Conservation (phyloP, 1,140 invertebrate genomes). For the Zaprionus taronus region DNA sequence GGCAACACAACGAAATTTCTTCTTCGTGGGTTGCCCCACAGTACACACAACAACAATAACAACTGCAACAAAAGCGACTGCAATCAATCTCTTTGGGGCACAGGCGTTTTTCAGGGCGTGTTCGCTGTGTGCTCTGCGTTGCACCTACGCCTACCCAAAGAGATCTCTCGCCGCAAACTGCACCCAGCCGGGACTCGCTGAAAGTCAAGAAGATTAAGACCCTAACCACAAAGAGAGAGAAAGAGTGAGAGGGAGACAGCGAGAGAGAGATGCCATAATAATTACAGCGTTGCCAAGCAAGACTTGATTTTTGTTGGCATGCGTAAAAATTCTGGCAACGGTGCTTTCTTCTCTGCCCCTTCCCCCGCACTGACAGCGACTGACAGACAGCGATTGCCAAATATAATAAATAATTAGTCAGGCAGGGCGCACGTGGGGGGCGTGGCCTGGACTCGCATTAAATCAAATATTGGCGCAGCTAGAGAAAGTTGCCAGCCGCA, state of each 20-base stretch:
- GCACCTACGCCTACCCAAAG: slow-evolving; percentile 73
- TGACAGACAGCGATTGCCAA: slow-evolving; percentile 83
- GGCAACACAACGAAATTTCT: slow-evolving; percentile 62
- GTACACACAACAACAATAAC: slow-evolving; percentile 37
- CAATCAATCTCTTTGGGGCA: slow-evolving; percentile 68
- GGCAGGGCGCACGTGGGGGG: slow-evolving; percentile 52
- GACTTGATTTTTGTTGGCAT: slow-evolving; percentile 59
- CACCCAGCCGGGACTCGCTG: slow-evolving; percentile 44
- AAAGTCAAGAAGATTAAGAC: slow-evolving; percentile 69
- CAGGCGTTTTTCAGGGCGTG: slow-evolving; percentile 70
- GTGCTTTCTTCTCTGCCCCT: slow-evolving; percentile 31
- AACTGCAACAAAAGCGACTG: slow-evolving; percentile 45
- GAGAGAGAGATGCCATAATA: slow-evolving; percentile 51
- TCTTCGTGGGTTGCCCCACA: slow-evolving; percentile 63
- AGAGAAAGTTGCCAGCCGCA: slow-evolving; percentile 72
- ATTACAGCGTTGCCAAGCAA: slow-evolving; percentile 54
- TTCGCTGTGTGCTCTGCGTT: slow-evolving; percentile 77
- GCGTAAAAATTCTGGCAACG: slow-evolving; percentile 78
- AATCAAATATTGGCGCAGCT: slow-evolving; percentile 73
- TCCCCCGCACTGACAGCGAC: slow-evolving; percentile 65
- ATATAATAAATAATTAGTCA: slow-evolving; percentile 82
- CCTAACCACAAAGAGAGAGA: slow-evolving; percentile 47
- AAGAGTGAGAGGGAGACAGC: not conserved
- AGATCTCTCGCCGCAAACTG: slow-evolving; percentile 39
- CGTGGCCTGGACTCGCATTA: slow-evolving; percentile 65